Base-by-base conservation (phyloP, 2,888 invertebrate genomes). In the Eustalomyia histrio region DNA sequence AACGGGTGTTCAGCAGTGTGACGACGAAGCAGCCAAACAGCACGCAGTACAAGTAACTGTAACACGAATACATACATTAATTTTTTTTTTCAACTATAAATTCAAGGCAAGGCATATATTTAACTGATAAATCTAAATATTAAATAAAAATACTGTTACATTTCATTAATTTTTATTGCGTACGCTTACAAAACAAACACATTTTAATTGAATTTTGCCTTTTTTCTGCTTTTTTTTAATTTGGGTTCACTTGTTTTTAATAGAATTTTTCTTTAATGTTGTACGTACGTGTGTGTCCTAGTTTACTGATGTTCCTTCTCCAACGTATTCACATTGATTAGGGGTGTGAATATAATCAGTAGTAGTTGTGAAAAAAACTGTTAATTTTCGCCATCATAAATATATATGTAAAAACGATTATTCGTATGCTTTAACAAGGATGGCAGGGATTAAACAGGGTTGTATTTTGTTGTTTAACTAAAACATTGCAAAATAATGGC, bases 21-120 rank as follows among this genome's bases (percentile, higher is more conserved):
- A 61, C 69, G 65, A 81, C n/a, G 61, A 64, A 47, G 24, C 64
- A 74, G 43, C 4, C 18, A 35, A 61, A 14, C 35, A 21, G 21
- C 69, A 74, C 58, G 64, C 43, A 76, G 65, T 65, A 67, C 76
- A 78, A 64, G 43, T 76, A 81, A 67, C 81, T 81, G 81, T 78
- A 81, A 81, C 79, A 82, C 68, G 63, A 79, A 79, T 76, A 79
- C 75, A 79, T 79, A 82, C 68, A 82, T 76, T 75, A 72, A 50
- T 68, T 64, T 73, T 65, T 74, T 71, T 65, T 78, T 74, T 64
- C 24, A 71, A 52, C 58, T 75, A 76, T 67, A 58, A 75, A 60
- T 68, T 79, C 79, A 82, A 82, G 75, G 79, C 63, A 75, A 82
- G 63, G 47, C 67, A 72, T 72, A 64, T n/a, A 35, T 16, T 35